These are phyloP conservation scores for Thomomys bottae DNA, from an alignment of 2,113 vertebrate genomes.

Conservation along the genomic window DNA sequence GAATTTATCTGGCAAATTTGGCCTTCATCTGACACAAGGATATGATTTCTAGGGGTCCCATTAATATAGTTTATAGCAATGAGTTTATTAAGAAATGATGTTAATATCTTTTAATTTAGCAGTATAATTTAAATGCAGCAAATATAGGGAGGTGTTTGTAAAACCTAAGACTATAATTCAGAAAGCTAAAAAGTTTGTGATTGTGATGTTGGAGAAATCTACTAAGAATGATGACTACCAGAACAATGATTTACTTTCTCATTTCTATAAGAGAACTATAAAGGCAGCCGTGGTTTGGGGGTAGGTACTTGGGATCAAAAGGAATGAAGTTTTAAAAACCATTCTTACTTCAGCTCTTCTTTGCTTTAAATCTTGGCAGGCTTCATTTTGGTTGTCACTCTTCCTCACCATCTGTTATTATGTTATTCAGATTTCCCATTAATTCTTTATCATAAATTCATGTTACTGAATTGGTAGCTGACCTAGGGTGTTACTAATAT, in stretches of 20 bases:
- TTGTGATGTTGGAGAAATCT: conserved; percentile 16
- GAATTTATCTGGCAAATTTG: conserved; percentile 4
- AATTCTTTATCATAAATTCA: conserved; percentile 12
- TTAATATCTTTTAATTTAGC: conserved; percentile 30
- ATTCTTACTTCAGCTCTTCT: neutral
- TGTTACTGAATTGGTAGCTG: neutral
- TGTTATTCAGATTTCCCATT: neutral
- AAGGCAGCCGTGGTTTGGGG: neutral
- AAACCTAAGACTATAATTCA: conserved; percentile 41
- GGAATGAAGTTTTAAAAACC: neutral
- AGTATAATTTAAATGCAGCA: conserved; percentile 38
- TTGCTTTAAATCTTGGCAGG: neutral
- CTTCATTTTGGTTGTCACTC: neutral
- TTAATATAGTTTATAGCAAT: neutral
- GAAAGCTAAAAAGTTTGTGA: conserved; percentile 28
- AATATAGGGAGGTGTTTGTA: neutral
- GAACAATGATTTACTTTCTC: conserved; percentile 23
- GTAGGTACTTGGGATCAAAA: neutral
- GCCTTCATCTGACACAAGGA: neutral
- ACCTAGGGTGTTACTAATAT: conserved; percentile 38
- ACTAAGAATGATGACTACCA: neutral
- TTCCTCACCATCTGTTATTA: conserved; percentile 7
- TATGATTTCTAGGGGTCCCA: neutral
- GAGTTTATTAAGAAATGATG: conserved; percentile 42
- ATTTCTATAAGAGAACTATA: neutral